Evolutionary conservation across 2,113 vertebrate species (phyloP).

Genomic region (Eupsittula cactorum): DNA sequence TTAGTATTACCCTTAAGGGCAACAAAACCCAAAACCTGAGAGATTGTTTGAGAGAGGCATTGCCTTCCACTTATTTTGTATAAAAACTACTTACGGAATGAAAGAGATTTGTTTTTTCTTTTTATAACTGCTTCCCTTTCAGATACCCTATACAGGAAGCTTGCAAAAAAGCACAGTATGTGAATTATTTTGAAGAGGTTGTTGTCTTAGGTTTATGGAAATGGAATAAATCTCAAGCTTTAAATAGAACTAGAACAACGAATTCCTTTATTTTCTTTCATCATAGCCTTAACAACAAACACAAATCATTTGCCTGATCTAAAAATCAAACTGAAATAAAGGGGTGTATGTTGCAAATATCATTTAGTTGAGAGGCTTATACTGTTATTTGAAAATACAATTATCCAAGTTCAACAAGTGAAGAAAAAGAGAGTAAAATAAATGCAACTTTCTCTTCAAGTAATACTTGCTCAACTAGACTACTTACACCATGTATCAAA

Average conservation of each 20-base stretch:
- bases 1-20: neutral
- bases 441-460: neutral
- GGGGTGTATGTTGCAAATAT: neutral
- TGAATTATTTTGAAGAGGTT: slow-evolving; percentile 55
- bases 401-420: neutral
- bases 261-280: slow-evolving; percentile 48
- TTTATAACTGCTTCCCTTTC: neutral
- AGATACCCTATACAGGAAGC: neutral
- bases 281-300: neutral
- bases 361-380: neutral
- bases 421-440: neutral
- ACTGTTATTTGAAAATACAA: neutral
- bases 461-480: neutral
- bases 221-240: slow-evolving; percentile 51
- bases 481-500: neutral
- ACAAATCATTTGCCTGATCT: slow-evolving; percentile 42
- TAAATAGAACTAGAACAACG: slow-evolving; percentile 40
- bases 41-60: neutral
- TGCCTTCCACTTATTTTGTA: neutral
- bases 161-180: neutral
- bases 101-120: neutral
- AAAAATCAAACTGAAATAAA: slow-evolving; percentile 18
- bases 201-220: slow-evolving; percentile 37
- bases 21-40: neutral
- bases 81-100: neutral